Evolutionary conservation across 2,888 invertebrate species (phyloP), one percentile per base, ranked within the genome.

Genomic region (Thereva unica): DNA sequence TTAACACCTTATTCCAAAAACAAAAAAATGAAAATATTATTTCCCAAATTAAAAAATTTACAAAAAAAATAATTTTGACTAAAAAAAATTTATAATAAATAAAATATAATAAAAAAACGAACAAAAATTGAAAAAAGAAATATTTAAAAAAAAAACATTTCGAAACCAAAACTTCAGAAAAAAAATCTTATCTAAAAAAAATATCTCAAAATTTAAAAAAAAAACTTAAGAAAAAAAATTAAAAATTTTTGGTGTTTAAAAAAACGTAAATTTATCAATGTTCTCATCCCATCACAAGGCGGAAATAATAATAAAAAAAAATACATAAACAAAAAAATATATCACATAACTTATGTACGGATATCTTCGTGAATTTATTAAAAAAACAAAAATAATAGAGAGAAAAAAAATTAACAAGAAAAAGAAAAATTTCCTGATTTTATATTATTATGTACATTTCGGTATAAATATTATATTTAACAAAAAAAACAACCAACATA

Each of bases 161-260:
- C 40, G 38, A 38, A 50, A 61, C 50, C 61, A 35, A 38, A 59
- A 59, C 47, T 61, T 61, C 49, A 61, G n/a, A n/a, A 50, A 38
- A 50, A 61, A 61, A 61, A 49, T 6, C 44, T 23, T 23, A 23
- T 23, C 23, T 23, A 23, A 23, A 61, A 61, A 49, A 38, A 10
- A 38, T 50, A 61, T 47, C 50, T 61, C 49, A 41, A 61, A 50
- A 50, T 61, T 61, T 61, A 61, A 61, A 50, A 50, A 61, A 54
- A 67, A 50, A 61, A 61, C 50, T 59, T 59, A 23, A 23, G 23
- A 23, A 23, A 23, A 56, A 64, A 57, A 70, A 67, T 69, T 68
- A 68, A 67, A 68, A 67, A 68, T 67, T 41, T 66, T 70, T 67
- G 70, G 69, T 71, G 71, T 71, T 72, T 68, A 68, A 66, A 44